Evolutionary conservation across 2,888 invertebrate species (phyloP).

Genomic region (Polydrusus cervinus): DNA sequence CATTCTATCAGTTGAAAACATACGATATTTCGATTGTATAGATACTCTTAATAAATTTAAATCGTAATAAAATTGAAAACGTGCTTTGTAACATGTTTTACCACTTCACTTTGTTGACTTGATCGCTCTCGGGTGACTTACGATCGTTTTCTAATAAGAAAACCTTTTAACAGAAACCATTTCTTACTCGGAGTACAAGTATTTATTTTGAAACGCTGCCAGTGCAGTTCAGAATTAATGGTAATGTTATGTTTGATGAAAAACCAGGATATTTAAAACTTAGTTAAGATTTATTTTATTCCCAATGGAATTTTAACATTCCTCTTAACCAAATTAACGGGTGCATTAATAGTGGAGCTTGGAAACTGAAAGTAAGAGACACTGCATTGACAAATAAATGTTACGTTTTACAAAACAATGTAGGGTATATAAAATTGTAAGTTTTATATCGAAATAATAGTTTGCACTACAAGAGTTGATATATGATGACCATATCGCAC

Average conservation of each 20-base stretch:
- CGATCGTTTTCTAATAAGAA: conserved; percentile 4
- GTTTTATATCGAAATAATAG: too few species aligned
- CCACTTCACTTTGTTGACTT: conserved; percentile 3
- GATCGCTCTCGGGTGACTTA: conserved; percentile 1
- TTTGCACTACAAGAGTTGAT: too few species aligned
- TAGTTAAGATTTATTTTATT: background rate
- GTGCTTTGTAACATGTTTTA: background rate
- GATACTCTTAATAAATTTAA: background rate
- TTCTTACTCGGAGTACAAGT: too few species aligned
- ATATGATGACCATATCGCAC: too few species aligned
- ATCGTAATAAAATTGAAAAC: conserved; percentile 14
- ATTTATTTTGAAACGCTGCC: conserved; percentile 1
- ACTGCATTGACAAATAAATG: too few species aligned
- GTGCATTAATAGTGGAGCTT: too few species aligned
- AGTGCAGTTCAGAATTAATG: background rate
- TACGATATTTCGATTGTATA: too few species aligned
- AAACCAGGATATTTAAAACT: background rate
- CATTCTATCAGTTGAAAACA: too few species aligned
- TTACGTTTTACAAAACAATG: too few species aligned
- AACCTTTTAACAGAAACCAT: background rate
- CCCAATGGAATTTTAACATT: background rate
- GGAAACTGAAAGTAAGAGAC: too few species aligned
- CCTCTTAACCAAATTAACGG: too few species aligned
- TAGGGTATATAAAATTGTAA: too few species aligned
- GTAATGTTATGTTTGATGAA: background rate